Evolutionary conservation across 1,140 invertebrate genomes (phyloP).

Genomic region (Cyphomyrmex costatus): DNA sequence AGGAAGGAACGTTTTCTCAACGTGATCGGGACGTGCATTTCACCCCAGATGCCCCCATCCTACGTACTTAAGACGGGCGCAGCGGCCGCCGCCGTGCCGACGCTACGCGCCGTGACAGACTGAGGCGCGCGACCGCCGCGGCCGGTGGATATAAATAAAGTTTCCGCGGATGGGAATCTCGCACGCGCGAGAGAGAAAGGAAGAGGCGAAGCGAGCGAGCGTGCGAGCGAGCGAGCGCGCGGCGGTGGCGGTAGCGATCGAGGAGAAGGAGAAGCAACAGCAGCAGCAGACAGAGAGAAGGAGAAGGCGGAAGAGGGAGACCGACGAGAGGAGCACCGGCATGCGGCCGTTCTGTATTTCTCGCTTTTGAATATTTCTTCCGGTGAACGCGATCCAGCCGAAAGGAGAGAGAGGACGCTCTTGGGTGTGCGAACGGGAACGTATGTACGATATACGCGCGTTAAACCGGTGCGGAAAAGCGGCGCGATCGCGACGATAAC

Average conservation of each 20-base stretch:
- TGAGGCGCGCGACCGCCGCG: conserved; percentile 56
- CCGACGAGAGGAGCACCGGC: conserved; percentile 17
- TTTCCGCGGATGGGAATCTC: conserved; percentile 58
- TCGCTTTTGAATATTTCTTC: conserved; percentile 34
- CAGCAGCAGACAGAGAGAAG: background rate
- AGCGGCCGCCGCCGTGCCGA: conserved; percentile 5
- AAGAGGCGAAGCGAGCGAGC: conserved; percentile 25
- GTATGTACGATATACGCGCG: background rate
- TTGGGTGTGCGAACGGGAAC: too few relatives aligned
- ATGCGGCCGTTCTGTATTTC: conserved; percentile 28
- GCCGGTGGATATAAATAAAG: conserved; percentile 69
- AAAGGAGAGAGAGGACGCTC: too few relatives aligned
- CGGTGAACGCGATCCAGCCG: conserved; percentile 15
- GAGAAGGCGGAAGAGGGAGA: conserved; percentile 46
- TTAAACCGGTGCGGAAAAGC: background rate
- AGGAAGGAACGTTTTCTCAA: background rate
- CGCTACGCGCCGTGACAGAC: conserved; percentile 64
- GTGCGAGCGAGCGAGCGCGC: too few relatives aligned
- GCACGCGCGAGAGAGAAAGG: conserved; percentile 64
- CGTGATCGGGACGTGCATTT: conserved; percentile 33
- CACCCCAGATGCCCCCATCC: conserved; percentile 22
- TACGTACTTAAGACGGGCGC: background rate
- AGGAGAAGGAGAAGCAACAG: conserved; percentile 11
- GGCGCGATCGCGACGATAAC: background rate
- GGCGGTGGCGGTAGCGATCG: conserved; percentile 14